phyloP scores from a whole-genome alignment of 2,797 vertebrate genomes.

The Scleropages formosus region DNA sequence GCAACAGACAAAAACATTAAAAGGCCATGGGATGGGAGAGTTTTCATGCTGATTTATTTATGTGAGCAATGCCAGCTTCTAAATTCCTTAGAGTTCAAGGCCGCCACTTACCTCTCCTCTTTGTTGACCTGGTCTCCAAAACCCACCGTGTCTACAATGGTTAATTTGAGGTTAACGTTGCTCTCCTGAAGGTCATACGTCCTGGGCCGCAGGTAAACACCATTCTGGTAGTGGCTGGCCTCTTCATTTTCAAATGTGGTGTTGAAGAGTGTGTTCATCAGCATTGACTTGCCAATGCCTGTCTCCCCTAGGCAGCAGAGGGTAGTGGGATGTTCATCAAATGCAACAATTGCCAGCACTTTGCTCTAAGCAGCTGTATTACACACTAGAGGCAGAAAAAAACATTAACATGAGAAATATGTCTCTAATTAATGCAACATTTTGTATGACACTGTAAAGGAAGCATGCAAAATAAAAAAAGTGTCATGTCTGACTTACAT shows the following conservation, averaged over 20 bases:
- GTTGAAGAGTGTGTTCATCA: constrained; percentile 98
- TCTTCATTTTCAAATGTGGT: constrained; percentile 96
- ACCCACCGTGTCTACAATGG: constrained; percentile 92
- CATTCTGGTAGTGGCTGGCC: constrained; percentile 89
- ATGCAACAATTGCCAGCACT: too few species aligned
- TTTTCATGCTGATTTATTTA: too few species aligned
- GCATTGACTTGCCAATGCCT: constrained; percentile 92
- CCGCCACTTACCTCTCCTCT: constrained; percentile 85
- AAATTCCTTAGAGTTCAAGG: background rate
- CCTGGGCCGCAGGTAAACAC: constrained; percentile 83
- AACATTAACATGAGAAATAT: background rate
- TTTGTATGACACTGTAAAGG: too few species aligned
- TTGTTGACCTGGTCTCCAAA: constrained; percentile 99
- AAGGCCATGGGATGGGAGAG: background rate
- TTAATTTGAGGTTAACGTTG: constrained; percentile 93
- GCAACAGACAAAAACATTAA: background rate
- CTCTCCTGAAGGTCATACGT: constrained; percentile 94
- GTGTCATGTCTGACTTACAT: too few species aligned
- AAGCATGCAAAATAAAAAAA: too few species aligned
- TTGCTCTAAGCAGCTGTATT: too few species aligned
- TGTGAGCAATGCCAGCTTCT: background rate
- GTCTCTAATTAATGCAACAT: too few species aligned
- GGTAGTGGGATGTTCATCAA: too few species aligned
- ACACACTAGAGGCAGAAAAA: too few species aligned
- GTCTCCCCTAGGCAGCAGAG: constrained; percentile 79